phyloP scores from a whole-genome alignment of 2,113 vertebrate genomes.

The Heteronetta atricapilla region DNA sequence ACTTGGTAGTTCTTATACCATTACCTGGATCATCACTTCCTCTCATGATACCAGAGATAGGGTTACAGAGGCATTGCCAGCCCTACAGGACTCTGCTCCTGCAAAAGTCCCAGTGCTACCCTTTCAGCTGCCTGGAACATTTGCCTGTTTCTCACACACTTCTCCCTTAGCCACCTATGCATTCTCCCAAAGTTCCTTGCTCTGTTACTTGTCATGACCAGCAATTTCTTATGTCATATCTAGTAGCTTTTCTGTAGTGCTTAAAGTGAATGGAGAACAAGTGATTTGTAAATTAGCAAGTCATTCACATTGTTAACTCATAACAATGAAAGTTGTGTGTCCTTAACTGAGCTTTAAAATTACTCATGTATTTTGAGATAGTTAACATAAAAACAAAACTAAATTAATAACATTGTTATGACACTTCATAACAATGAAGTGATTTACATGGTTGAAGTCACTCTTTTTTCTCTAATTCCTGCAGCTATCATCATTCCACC shows the following conservation, averaged over 20 bases:
- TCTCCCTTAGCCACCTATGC: neutral
- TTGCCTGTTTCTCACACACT: neutral
- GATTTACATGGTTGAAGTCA: neutral
- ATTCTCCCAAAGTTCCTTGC: neutral
- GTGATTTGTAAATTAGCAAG: neutral
- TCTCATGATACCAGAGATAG: neutral
- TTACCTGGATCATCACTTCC: neutral
- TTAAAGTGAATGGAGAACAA: neutral
- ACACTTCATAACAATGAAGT: neutral
- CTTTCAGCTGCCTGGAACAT: neutral
- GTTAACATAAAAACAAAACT: neutral
- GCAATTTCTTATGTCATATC: neutral
- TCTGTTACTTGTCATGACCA: neutral
- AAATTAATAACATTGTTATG: neutral
- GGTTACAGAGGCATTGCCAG: neutral
- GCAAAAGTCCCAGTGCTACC: neutral
- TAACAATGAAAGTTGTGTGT: neutral
- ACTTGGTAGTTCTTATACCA: neutral
- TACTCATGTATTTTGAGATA: neutral
- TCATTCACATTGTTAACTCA: neutral
- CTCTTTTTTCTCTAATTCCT: neutral
- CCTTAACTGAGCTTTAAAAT: neutral
- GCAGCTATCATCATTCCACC: neutral
- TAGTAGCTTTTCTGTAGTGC: neutral
- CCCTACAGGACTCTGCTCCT: neutral